phyloP scores from a whole-genome alignment of 2,888 invertebrate genomes.

The Cephus rjabovi region DNA sequence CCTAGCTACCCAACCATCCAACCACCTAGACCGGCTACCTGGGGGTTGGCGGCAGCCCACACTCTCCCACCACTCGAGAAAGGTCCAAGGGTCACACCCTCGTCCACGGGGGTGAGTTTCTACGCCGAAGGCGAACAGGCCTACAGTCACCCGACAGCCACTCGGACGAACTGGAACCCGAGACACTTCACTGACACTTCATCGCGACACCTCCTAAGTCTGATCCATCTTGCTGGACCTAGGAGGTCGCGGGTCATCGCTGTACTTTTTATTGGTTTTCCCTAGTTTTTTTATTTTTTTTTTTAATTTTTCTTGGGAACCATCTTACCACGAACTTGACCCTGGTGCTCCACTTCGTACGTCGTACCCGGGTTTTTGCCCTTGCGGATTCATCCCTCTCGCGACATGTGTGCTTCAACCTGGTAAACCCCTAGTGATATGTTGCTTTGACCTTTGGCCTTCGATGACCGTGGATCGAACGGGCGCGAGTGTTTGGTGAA shows the following conservation, averaged over 20 bases:
- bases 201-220: neutral
- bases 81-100: slow-evolving; percentile 18
- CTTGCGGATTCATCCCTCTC: neutral
- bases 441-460: slow-evolving; percentile 15
- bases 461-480: slow-evolving; percentile 15
- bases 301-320: neutral
- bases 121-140: slow-evolving; percentile 23
- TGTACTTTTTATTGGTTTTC: neutral
- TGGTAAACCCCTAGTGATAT: neutral
- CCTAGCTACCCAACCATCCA: neutral
- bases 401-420: neutral
- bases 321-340: neutral
- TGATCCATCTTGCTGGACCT: slow-evolving; percentile 2
- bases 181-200: neutral
- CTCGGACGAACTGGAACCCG: slow-evolving; percentile 15
- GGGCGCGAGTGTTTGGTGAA: slow-evolving; percentile 34
- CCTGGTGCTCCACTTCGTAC: neutral
- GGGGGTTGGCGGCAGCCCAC: slow-evolving; percentile 18
- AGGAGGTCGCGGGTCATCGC: neutral
- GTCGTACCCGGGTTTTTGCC: neutral
- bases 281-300: neutral
- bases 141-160: slow-evolving; percentile 30
- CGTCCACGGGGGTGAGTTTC: slow-evolving; percentile 19
- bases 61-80: slow-evolving; percentile 29
- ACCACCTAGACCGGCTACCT: neutral